Conservation (phyloP, 2,113 vertebrate species). For the Microcebus griseorufus region DNA sequence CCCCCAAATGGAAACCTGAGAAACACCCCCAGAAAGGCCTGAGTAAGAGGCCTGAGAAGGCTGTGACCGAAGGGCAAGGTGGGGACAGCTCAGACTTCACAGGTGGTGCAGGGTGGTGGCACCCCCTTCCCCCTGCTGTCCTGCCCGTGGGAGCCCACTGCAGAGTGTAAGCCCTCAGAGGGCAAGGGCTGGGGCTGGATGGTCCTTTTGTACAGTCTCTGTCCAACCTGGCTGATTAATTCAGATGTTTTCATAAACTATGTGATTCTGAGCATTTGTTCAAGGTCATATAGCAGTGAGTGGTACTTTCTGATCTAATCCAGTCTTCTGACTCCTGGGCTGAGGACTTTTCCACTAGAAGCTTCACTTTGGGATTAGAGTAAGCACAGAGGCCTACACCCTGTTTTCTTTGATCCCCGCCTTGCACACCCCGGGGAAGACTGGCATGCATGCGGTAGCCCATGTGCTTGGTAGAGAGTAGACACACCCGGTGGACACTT, state of each 20-base stretch:
- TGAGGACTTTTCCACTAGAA: neutral
- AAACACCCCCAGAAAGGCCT: neutral
- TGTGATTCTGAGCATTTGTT: neutral
- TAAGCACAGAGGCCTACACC: neutral
- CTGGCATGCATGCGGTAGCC: fast-evolving
- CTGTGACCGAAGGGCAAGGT: neutral
- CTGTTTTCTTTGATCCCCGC: neutral
- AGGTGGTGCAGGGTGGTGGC: fast-evolving
- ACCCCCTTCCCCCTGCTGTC: neutral
- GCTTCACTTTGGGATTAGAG: neutral
- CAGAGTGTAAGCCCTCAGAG: neutral
- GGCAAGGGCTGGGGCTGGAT: neutral
- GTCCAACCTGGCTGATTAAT: neutral
- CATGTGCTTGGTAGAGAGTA: neutral
- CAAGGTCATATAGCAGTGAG: neutral
- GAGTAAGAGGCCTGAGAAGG: neutral
- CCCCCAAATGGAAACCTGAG: conserved; percentile 41
- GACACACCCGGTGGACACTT: neutral
- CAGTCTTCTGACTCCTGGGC: neutral
- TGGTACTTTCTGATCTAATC: neutral
- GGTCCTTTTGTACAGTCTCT: neutral
- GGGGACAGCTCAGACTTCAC: too few relatives aligned
- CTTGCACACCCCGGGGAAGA: neutral
- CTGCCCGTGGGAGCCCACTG: neutral
- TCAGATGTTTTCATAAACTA: neutral